Base-by-base conservation (phyloP, 2,797 vertebrate species). In the Eospalax fontanierii region DNA sequence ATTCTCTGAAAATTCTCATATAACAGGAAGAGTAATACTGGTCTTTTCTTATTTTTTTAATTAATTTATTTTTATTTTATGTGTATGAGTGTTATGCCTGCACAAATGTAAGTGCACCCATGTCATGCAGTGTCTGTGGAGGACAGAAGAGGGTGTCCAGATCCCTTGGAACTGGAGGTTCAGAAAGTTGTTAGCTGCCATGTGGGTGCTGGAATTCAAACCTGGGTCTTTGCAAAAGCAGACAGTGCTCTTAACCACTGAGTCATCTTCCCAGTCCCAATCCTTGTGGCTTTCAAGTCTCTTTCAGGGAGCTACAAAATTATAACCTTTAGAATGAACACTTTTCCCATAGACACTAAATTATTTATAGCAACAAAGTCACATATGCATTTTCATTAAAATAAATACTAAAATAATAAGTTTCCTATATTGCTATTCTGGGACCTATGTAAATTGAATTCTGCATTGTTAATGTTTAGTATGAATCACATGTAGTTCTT, bases 1-100 rank as follows among this genome's bases (percentile, higher is more conserved):
- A 96, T 97, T 96, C 94, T 92, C 91, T 85, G 93, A 93, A 94
- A 97, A 98, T 90, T 90, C 96, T 94, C 96, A 89, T 63, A 61
- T 63, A 85, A 74, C 88, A 95, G 61, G 59, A 93, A 96, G 7
- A 54, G n/a, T n/a, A n/a, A n/a, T n/a, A n/a, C n/a, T n/a, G n/a
- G n/a, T n/a, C n/a, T n/a, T n/a, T n/a, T n/a, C n/a, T n/a, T 54
- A 14, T 9, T 12, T 12, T 54, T 54, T 54, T 54, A 50, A 50
- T 50, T 50, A 6, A 50, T 50, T 50, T 50, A 50, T 54, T 54
- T 54, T 14, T 54, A 54, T 54, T 54, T 54, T 54, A 54, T 54
- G 50, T 54, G 50, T 54, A 54, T 54, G 50, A 54, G 12, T 54
- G 50, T 15, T 54, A 54, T 15, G 50, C 12, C 14, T 54, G 50